Base-by-base conservation (phyloP, 2,888 invertebrate species). In the Andrena marginata region DNA sequence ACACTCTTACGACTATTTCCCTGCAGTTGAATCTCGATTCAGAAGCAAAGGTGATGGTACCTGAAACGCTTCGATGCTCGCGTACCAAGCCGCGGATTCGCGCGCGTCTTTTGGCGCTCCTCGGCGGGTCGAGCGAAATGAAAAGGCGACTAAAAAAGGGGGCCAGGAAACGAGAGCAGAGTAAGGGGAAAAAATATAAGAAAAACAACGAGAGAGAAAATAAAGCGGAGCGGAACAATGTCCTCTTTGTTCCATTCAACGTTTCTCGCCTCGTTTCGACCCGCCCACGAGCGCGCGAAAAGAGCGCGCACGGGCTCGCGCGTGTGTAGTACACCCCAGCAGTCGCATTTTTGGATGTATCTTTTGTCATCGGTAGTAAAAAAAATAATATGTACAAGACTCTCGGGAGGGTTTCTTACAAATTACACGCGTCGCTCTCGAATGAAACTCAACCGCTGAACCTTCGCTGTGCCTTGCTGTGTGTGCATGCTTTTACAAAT, bases 381-480 rank as follows among this genome's bases (percentile, higher is more conserved):
- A 76, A 76, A 82, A 72, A 77, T 76, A 82, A 77, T 76, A 80
- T 72, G 54, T 82, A 82, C 76, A 69, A 49, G 20, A 75, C 70
- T 77, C 65, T 76, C 70, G 59, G 69, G 64, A 72, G 69, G 60
- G 42, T 42, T 68, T 56, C 42, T 75, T 72, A 59, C 23, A 68
- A 68, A 67, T 79, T 64, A 64, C 51, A 33, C 48, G 26, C 8
- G 54, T 69, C 49, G 10, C 35, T 42, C 35, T 60, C 76, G 82
- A 80, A 76, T 67, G 69, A 69, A 64, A 76, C 60, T 33, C 80
- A 68, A 67, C 72, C 35, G 72, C 65, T 23, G 71, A 68, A 74
- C 8, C 54, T 49, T 62, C 20, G n/a, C 4, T 42, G 42, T 51
- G 35, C 33, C 16, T 26, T 8, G 10, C 13, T 70, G 26, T 42